Percentiles rank a stretch among this genome's conserved stretches.
phyloP scores from a whole-genome alignment of 1,140 invertebrate species.

The Chlorops oryzae region DNA sequence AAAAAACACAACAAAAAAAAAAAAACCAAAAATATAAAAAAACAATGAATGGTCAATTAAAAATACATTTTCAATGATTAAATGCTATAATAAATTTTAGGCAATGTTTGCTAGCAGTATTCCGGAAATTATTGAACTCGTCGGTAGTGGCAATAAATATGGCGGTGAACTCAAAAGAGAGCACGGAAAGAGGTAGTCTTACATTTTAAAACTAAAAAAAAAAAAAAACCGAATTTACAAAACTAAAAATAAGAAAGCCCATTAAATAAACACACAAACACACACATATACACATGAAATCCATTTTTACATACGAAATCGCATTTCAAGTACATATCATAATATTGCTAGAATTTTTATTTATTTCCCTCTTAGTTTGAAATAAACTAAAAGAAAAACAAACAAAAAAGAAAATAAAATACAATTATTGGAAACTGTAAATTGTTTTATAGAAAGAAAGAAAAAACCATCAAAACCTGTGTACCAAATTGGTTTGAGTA shows the following conservation, averaged over 20 bases:
- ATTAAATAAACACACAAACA: slow-evolving; percentile 11
- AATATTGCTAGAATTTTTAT: not conserved
- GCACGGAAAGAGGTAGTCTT: slow-evolving; percentile 91
- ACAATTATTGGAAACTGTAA: too few species aligned
- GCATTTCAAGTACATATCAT: not conserved
- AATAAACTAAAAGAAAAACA: too few species aligned
- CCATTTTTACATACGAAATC: not conserved
- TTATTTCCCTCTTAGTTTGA: too few species aligned
- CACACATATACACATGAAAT: not conserved
- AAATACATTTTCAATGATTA: not conserved
- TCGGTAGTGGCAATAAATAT: slow-evolving; percentile 96
- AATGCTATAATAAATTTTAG: slow-evolving; percentile 57
- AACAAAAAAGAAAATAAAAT: too few species aligned
- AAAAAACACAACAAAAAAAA: too few species aligned
- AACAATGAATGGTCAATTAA: not conserved
- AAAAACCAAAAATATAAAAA: too few species aligned
- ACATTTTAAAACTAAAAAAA: slow-evolving; percentile 23
- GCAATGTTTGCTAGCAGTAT: slow-evolving; percentile 97
- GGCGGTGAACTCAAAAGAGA: slow-evolving; percentile 95
- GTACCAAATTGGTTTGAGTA: too few species aligned
- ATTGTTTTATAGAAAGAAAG: too few species aligned
- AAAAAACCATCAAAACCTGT: too few species aligned
- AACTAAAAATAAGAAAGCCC: slow-evolving; percentile 22
- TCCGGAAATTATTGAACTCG: slow-evolving; percentile 97
- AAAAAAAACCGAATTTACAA: slow-evolving; percentile 20